These are phyloP conservation scores for Camelus bactrianus DNA, from an alignment of 2,113 vertebrate species.

Conservation along the genomic window DNA sequence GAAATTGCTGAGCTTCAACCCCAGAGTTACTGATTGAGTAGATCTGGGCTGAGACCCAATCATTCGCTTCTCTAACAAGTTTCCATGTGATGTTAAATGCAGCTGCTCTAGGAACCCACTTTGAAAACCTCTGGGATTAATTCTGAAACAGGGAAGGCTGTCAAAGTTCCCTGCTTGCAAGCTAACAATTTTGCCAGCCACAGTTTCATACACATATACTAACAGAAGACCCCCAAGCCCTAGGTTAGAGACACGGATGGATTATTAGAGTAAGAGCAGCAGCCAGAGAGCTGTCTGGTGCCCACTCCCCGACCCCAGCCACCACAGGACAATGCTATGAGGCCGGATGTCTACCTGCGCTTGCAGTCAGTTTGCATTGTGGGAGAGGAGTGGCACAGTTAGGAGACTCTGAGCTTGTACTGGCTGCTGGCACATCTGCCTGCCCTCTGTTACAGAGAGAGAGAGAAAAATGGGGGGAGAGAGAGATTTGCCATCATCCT, in stretches of 20 bases:
- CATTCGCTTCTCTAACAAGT: background rate
- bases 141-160: background rate
- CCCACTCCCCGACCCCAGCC: background rate
- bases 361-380: background rate
- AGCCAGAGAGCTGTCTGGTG: background rate
- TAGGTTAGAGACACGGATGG: background rate
- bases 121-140: background rate
- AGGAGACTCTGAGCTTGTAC: background rate
- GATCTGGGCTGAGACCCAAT: background rate
- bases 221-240: background rate
- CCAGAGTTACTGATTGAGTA: background rate
- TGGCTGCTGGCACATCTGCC: background rate
- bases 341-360: background rate
- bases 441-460: background rate
- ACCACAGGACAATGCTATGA: fast-evolving
- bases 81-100: background rate
- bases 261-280: background rate
- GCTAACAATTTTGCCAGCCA: background rate
- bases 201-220: background rate
- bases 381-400: background rate
- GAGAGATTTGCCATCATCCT: background rate
- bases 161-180: background rate
- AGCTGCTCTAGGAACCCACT: background rate
- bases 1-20: background rate
- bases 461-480: too few relatives aligned